A percentile compares a stretch with the other conserved stretches of the same genome.
Conservation (phyloP, 1,140 invertebrate genomes). For the Archegozetes longisetosus region DNA sequence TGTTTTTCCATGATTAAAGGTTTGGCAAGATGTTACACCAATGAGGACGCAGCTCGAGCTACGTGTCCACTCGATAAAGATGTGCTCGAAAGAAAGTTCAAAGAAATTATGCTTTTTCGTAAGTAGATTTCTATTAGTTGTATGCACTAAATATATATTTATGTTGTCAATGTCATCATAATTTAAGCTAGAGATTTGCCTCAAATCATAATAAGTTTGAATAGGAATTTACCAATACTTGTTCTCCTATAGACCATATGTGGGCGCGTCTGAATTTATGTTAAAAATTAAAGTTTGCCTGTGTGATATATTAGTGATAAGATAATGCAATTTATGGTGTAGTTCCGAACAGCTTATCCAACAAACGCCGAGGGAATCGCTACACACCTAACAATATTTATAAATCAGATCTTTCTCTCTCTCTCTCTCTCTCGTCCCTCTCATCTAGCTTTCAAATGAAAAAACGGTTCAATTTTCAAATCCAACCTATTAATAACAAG, state of each 20-base stretch:
- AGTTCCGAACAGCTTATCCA: not conserved
- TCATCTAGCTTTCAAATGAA: not conserved
- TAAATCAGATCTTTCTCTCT: not conserved
- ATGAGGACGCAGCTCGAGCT: constrained; percentile 38
- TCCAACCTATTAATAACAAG: not conserved
- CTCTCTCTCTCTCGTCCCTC: not conserved
- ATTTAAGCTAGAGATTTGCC: not conserved
- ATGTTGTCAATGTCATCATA: not conserved
- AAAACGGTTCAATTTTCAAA: not conserved
- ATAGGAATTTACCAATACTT: too few relatives aligned
- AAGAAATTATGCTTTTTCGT: constrained; percentile 17
- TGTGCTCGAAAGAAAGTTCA: constrained; percentile 21
- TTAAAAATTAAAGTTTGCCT: not conserved
- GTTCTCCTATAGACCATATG: not conserved
- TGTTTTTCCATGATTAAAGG: constrained; percentile 22
- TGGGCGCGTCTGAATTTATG: not conserved
- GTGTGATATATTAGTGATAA: not conserved
- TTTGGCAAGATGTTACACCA: constrained; percentile 44
- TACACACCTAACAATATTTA: not conserved
- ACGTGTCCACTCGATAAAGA: constrained; percentile 37
- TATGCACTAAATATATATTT: not conserved
- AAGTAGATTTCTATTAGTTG: constrained; percentile 6
- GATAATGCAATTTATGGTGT: not conserved
- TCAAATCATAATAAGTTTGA: not conserved
- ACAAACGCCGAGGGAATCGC: too few relatives aligned